A percentile compares a stretch with the other conserved stretches of the same genome.
Evolutionary conservation across 2,113 vertebrate species (phyloP).

Genomic region (Burhinus bistriatus): DNA sequence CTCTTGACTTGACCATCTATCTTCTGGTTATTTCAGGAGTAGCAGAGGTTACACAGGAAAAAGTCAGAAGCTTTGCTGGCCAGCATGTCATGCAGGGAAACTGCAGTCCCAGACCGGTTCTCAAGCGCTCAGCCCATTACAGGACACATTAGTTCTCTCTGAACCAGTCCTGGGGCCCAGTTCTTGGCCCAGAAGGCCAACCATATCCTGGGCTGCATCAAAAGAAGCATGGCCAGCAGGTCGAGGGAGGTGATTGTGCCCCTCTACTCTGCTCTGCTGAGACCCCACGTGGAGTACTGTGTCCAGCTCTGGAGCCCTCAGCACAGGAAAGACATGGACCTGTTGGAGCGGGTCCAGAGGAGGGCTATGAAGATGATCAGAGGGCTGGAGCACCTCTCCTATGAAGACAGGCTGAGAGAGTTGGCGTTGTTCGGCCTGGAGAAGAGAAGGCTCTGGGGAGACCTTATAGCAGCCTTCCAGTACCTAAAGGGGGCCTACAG

Average conservation of each 20-base stretch:
- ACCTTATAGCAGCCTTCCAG: not conserved
- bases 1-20: rapidly evolving
- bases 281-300: not conserved
- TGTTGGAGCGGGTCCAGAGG: not conserved
- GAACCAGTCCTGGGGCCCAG: not conserved
- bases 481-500: not conserved
- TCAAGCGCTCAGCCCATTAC: not conserved
- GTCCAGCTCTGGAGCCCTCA: not conserved
- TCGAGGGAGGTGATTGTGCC: not conserved
- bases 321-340: not conserved
- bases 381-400: not conserved
- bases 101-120: not conserved
- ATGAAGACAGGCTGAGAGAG: not conserved
- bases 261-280: not conserved
- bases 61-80: not conserved
- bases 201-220: not conserved
- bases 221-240: not conserved
- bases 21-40: not conserved
- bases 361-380: not conserved
- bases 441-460: not conserved
- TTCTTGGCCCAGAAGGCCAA: not conserved
- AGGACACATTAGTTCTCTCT: not conserved
- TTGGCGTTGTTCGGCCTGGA: not conserved
- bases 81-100: not conserved
- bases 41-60: not conserved